Evolutionary conservation across 1,140 invertebrate species (phyloP).

Genomic region (Trissolcus basalis): DNA sequence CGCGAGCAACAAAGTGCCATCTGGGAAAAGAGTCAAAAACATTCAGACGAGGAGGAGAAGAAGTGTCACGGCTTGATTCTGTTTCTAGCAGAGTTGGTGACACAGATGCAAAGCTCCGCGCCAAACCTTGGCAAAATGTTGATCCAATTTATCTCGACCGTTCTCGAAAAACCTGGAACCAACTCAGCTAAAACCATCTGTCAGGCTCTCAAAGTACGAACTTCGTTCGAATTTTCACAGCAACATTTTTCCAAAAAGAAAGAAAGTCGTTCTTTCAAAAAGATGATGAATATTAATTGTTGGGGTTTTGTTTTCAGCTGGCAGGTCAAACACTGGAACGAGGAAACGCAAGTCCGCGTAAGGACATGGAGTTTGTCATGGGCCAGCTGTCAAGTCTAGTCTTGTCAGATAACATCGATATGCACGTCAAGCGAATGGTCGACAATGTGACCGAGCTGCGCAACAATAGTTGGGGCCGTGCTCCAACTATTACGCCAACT

Average conservation of each 20-base stretch:
- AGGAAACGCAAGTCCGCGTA: conserved; percentile 63
- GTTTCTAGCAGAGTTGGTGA: conserved; percentile 72
- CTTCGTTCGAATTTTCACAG: too few relatives aligned
- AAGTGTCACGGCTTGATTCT: conserved; percentile 73
- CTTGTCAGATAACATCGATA: conserved; percentile 66
- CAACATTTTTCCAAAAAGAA: too few relatives aligned
- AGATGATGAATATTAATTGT: too few relatives aligned
- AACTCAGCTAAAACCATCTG: conserved; percentile 75
- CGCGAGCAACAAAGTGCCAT: conserved; percentile 56
- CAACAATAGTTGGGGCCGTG: conserved; percentile 68
- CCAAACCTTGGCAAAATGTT: conserved; percentile 68
- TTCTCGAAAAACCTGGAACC: conserved; percentile 68
- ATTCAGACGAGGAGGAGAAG: conserved; percentile 65
- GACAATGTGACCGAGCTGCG: conserved; percentile 69
- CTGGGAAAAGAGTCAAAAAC: conserved; percentile 63
- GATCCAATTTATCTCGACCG: conserved; percentile 67
- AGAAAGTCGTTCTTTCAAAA: too few relatives aligned
- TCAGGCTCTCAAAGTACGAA: conserved; percentile 74
- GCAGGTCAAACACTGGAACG: conserved; percentile 72
- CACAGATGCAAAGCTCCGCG: conserved; percentile 68
- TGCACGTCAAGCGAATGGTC: conserved; percentile 69
- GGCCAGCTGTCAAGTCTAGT: conserved; percentile 68
- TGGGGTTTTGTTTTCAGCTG: conserved; percentile 65
- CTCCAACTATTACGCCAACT: conserved; percentile 44
- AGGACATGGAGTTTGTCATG: conserved; percentile 74